phyloP scores from a whole-genome alignment of 2,888 invertebrate genomes.

The Thymelicus sylvestris region DNA sequence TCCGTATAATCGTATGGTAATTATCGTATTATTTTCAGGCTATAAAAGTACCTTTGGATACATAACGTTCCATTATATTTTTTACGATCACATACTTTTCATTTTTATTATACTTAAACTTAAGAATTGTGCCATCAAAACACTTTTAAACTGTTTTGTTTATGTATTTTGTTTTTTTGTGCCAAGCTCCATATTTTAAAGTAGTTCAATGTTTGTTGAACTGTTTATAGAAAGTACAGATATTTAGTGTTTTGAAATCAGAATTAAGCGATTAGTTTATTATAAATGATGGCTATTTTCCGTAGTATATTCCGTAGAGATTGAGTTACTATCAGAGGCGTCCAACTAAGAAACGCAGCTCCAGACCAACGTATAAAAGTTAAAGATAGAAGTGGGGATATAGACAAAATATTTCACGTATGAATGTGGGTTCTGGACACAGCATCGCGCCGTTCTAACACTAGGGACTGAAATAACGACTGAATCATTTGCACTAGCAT shows the following conservation, averaged over 20 bases:
- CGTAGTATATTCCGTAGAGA: conserved; percentile 6
- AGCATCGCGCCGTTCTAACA: conserved; percentile 33
- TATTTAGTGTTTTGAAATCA: no score
- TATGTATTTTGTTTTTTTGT: conserved; percentile 6
- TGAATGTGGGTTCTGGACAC: conserved; percentile 37
- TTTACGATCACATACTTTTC: conserved; percentile 4
- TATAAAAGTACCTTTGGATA: not conserved
- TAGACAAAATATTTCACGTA: conserved; percentile 43
- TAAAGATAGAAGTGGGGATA: conserved; percentile 41
- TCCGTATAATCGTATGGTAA: no score
- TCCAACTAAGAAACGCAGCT: conserved; percentile 20
- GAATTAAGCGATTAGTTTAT: not conserved
- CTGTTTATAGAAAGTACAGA: not conserved
- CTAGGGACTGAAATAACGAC: conserved; percentile 44
- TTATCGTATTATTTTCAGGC: not conserved
- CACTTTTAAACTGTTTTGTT: conserved; percentile 6
- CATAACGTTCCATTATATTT: conserved; percentile 1
- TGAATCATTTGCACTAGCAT: conserved; percentile 42
- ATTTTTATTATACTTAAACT: conserved; percentile 10
- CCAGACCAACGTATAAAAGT: conserved; percentile 41
- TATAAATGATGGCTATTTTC: not conserved
- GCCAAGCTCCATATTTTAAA: conserved; percentile 8
- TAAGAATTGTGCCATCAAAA: not conserved
- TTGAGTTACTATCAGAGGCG: conserved; percentile 21
- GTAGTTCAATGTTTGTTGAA: not conserved